Percentiles rank a stretch among this genome's conserved stretches.
phyloP scores from a whole-genome alignment of 2,113 vertebrate genomes.

The Corynorhinus townsendii region DNA sequence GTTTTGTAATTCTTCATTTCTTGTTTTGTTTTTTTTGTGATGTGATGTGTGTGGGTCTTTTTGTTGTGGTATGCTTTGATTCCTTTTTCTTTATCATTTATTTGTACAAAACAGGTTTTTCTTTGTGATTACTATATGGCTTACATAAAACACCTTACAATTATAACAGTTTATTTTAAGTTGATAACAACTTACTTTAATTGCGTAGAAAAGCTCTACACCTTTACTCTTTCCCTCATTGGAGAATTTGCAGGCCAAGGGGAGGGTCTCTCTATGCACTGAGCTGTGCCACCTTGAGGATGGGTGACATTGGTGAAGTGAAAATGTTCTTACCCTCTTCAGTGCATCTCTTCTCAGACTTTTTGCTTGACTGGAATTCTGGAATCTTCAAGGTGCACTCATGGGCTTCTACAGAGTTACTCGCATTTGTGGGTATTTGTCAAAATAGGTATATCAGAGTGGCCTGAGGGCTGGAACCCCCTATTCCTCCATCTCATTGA shows the following conservation, averaged over 20 bases:
- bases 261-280: neutral
- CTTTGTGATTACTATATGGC: neutral
- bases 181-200: neutral
- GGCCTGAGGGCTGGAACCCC: too few relatives aligned
- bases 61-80: neutral
- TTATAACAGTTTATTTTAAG: neutral
- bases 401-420: neutral
- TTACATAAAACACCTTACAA: neutral
- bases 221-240: neutral
- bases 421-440: neutral
- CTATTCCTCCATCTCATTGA: neutral
- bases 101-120: neutral
- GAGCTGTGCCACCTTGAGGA: neutral
- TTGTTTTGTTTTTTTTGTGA: neutral
- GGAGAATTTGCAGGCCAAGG: neutral
- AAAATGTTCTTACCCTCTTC: neutral
- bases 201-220: neutral
- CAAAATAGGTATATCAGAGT: neutral
- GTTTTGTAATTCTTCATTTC: neutral
- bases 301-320: neutral
- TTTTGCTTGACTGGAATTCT: neutral
- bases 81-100: neutral
- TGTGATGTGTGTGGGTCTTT: neutral
- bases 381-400: neutral
- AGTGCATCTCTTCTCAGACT: neutral